phyloP scores from a whole-genome alignment of 2,888 invertebrate genomes.

The Chironomus tentans region DNA sequence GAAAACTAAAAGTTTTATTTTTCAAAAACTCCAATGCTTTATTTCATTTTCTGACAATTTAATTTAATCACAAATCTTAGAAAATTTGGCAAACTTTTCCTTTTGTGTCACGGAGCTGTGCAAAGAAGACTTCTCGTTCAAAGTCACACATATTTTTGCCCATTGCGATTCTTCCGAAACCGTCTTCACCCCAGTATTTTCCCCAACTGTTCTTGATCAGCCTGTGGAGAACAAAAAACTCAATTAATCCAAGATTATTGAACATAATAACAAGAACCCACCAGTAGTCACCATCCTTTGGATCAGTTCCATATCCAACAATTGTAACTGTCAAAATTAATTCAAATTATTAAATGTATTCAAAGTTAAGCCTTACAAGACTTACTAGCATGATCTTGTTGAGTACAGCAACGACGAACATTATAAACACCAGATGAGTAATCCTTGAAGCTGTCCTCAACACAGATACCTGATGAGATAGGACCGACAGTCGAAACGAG shows the following conservation, averaged over 20 bases:
- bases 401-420: constrained; percentile 35
- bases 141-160: neutral
- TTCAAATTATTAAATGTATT: no score
- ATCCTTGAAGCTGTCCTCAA: neutral
- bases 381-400: constrained; percentile 32
- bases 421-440: constrained; percentile 34
- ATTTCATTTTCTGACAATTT: no score
- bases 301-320: constrained; percentile 36
- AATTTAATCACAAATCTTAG: no score
- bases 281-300: constrained; percentile 24
- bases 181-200: neutral
- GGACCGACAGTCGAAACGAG: constrained; percentile 34
- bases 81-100: neutral
- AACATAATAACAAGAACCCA: neutral
- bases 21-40: no score
- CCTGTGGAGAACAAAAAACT: neutral
- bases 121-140: neutral
- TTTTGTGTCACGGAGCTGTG: neutral
- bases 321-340: constrained; percentile 31
- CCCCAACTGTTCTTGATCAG: neutral
- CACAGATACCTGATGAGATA: constrained; percentile 30
- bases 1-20: no score
- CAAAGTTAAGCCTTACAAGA: no score
- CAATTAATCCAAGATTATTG: neutral
- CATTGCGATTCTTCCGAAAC: neutral